Base-by-base conservation (phyloP, 2,113 vertebrate species). In the Lagopus muta region DNA sequence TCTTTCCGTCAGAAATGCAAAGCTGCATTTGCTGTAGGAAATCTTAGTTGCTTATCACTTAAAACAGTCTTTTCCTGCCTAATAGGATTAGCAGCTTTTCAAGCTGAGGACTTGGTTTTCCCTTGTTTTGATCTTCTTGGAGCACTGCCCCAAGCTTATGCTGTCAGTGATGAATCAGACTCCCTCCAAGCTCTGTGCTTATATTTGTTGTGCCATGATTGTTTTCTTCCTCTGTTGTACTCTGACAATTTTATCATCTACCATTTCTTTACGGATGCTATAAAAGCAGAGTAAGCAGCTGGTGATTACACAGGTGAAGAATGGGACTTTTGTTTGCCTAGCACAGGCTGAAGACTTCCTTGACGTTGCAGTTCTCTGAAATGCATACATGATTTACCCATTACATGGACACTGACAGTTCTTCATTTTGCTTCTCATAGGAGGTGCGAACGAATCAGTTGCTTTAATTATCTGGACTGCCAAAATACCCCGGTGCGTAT, bases 401-500 rank as follows among this genome's bases (percentile, higher is more conserved):
- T 22, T 34, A 47, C 40, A 5, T 7, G 55, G 16, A 10, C n/a
- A 1, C 87, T 95, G 79, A 95, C 21, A 38, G 27, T 47, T 40
- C 47, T 86, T 75, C 36, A 1, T 75, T 61, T 82, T 54, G 86
- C n/a, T 11, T 67, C 60, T 78, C 86, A 10, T 89, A 99, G 99
- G 96, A 98, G 98, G 95, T 99, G 99, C 11, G 99, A 99, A 93
- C 97, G 98, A 27, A 93, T 95, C 45, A 96, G 83, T 34, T 99
- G 99, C 92, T 98, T 98, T 8, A 98, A 98, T 94, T 98, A 98
- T 28, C 19, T 98, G 60, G 98, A 99, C 84, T 99, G 99, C 93
- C 98, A 99, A 93, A 98, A 91, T 79, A 98, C 97, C 0, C 99
- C 99, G 0, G 80, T 98, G 30, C 97, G 98, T 72, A 99, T 99